Percentiles rank a stretch among this genome's conserved stretches.
Conservation (phyloP, 2,797 vertebrate genomes). For the Cynopterus sphinx region DNA sequence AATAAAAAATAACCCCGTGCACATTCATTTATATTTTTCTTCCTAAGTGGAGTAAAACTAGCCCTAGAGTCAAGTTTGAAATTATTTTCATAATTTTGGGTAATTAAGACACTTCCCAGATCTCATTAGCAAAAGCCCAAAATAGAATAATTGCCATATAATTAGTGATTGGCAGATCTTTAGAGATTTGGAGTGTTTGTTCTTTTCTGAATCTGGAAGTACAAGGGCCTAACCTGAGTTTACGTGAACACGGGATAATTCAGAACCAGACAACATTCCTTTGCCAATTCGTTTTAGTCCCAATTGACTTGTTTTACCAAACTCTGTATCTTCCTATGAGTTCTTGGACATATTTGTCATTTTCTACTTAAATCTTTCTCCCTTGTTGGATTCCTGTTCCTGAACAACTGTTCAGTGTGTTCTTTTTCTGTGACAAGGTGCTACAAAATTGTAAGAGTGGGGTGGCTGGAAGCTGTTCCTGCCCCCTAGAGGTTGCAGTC, state of each 20-base stretch:
- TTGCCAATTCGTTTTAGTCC: not conserved
- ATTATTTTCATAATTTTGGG: constrained; percentile 85
- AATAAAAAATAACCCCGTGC: constrained; percentile 80
- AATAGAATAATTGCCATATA: constrained; percentile 85
- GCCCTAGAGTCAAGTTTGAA: constrained; percentile 86
- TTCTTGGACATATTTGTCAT: not conserved
- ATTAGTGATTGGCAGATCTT: constrained; percentile 81
- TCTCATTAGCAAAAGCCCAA: constrained; percentile 86
- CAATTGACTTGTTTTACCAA: not conserved
- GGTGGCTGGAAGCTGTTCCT: not conserved
- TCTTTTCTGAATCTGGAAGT: constrained; percentile 69
- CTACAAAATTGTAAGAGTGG: not conserved
- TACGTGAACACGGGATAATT: constrained; percentile 31
- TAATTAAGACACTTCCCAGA: constrained; percentile 86
- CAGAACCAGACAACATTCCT: not conserved
- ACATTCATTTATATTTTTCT: constrained; percentile 71
- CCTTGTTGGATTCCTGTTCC: not conserved
- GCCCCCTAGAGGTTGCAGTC: not conserved
- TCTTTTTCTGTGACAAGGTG: not conserved
- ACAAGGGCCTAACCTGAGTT: constrained; percentile 50
- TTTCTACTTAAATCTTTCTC: not conserved
- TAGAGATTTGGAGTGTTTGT: constrained; percentile 77
- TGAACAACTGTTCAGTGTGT: not conserved
- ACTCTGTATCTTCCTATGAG: not conserved
- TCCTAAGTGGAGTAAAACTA: constrained; percentile 86